These are phyloP conservation scores for Budorcas taxicolor DNA, from an alignment of 2,113 vertebrate species.

Conservation along the genomic window DNA sequence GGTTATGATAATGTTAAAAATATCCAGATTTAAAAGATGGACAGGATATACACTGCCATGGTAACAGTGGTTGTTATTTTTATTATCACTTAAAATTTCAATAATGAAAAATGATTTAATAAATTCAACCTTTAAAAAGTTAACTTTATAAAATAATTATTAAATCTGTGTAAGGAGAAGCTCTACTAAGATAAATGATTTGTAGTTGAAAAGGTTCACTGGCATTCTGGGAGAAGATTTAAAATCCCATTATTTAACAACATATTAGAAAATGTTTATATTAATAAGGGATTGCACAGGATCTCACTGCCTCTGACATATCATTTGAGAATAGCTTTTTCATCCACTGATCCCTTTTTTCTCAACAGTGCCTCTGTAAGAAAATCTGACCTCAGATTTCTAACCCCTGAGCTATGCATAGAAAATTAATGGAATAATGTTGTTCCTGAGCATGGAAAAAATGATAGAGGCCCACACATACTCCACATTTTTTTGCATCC, in stretches of 20 bases:
- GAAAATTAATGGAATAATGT: background rate
- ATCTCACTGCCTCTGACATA: background rate
- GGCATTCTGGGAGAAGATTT: background rate
- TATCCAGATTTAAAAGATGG: background rate
- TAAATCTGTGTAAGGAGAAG: background rate
- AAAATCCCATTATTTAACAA: background rate
- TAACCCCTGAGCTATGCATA: background rate
- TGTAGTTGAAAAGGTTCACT: background rate
- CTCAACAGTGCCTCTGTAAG: background rate
- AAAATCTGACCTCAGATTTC: background rate
- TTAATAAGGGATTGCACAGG: background rate
- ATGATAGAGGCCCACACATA: slow-evolving; percentile 56
- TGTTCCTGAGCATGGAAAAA: background rate
- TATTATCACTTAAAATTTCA: background rate
- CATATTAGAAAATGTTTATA: background rate
- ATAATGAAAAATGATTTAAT: background rate
- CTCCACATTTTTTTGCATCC: slow-evolving; percentile 94
- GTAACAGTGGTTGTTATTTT: background rate
- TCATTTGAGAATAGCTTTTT: background rate
- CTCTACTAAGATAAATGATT: background rate
- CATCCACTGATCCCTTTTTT: background rate
- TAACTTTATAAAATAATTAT: background rate
- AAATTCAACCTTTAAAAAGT: background rate
- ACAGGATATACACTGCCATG: background rate
- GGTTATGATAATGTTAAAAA: background rate